phyloP scores from a whole-genome alignment of 2,113 vertebrate species.

The Scatophagus argus region DNA sequence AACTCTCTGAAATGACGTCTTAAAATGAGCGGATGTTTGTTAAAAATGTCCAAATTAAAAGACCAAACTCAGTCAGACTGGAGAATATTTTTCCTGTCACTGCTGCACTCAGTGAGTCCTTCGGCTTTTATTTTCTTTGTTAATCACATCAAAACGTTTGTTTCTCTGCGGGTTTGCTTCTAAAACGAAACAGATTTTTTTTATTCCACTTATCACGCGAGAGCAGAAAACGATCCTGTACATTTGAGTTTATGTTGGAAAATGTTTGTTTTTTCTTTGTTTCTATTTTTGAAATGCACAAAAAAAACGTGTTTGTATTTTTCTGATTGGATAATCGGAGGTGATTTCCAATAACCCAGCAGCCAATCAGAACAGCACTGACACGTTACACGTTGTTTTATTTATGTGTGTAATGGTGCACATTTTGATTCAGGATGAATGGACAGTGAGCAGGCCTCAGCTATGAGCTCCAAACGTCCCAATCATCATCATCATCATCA shows the following conservation, averaged over 20 bases:
- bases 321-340: neutral
- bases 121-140: too few relatives aligned
- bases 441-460: too few relatives aligned
- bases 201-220: neutral
- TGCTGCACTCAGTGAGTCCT: too few relatives aligned
- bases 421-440: neutral
- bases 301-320: neutral
- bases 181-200: neutral
- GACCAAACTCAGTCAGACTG: neutral
- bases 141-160: too few relatives aligned
- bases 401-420: neutral
- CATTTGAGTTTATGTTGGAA: too few relatives aligned
- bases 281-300: neutral
- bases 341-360: neutral
- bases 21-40: neutral
- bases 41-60: neutral
- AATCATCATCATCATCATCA: too few relatives aligned
- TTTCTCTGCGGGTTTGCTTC: neutral
- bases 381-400: too few relatives aligned
- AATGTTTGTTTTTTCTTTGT: neutral
- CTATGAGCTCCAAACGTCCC: too few relatives aligned
- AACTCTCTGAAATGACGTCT: neutral
- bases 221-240: neutral
- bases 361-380: slow-evolving; percentile 10
- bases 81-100: neutral